Evolutionary conservation across 2,888 invertebrate genomes (phyloP).

Genomic region (Caradrina clavipalpis): DNA sequence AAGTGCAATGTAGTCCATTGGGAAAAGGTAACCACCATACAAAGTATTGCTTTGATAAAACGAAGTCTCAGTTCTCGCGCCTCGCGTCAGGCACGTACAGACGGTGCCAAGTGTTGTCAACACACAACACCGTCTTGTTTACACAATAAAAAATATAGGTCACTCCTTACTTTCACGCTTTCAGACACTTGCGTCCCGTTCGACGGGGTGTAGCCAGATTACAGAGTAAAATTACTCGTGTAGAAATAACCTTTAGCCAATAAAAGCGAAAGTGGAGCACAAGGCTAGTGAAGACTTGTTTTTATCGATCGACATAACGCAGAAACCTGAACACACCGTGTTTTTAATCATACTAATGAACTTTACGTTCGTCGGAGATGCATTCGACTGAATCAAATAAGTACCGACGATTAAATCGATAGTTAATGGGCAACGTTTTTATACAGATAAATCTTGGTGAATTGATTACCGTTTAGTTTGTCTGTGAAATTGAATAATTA

Average conservation of each 20-base stretch:
- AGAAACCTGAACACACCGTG: conserved; percentile 65
- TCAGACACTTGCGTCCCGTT: conserved; percentile 50
- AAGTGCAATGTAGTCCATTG: too few species aligned
- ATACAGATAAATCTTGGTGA: conserved; percentile 22
- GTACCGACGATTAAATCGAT: conserved; percentile 12
- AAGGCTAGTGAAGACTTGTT: conserved; percentile 75
- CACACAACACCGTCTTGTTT: conserved; percentile 57
- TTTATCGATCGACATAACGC: conserved; percentile 70
- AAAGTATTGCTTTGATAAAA: conserved; percentile 15
- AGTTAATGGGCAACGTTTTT: conserved; percentile 3
- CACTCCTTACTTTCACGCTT: conserved; percentile 57
- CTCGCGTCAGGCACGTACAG: conserved; percentile 36
- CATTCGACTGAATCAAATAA: conserved; percentile 25
- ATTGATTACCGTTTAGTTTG: neutral
- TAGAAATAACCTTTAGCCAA: conserved; percentile 74
- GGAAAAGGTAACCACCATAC: too few species aligned
- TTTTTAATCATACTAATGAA: conserved; percentile 62
- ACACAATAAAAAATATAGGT: conserved; percentile 65
- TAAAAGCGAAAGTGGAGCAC: conserved; percentile 79
- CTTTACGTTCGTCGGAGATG: conserved; percentile 36
- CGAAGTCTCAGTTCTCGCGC: conserved; percentile 30
- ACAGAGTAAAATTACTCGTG: conserved; percentile 63
- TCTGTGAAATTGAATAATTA: conserved; percentile 9
- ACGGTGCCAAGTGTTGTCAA: conserved; percentile 57
- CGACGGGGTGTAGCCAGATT: conserved; percentile 53